Percentiles rank a stretch among this genome's conserved stretches.
phyloP scores from a whole-genome alignment of 2,888 invertebrate species.

The Baccha elongata region DNA sequence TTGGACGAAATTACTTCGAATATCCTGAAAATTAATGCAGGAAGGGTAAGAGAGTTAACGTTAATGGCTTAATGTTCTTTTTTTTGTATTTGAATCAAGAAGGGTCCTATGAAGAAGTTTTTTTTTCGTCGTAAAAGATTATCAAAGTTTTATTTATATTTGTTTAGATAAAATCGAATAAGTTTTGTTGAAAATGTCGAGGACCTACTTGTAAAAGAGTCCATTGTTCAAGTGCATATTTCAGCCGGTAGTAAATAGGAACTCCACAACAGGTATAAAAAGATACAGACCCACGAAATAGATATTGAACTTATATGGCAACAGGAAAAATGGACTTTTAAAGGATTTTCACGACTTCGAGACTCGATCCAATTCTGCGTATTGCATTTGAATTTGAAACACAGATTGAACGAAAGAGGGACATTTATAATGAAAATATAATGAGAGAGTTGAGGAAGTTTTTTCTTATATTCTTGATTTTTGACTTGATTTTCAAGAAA shows the following conservation, averaged over 20 bases:
- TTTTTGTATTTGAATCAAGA: conserved; percentile 1
- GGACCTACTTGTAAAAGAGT: conserved; percentile 4
- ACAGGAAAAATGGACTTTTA: conserved; percentile 21
- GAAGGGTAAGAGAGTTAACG: conserved; percentile 2
- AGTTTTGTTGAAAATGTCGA: conserved; percentile 10
- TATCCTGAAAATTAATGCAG: conserved; percentile 18
- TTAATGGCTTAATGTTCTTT: conserved; percentile 51
- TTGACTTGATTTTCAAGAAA: conserved; percentile 43
- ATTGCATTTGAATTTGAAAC: neutral
- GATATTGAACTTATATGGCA: neutral
- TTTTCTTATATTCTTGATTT: conserved; percentile 53
- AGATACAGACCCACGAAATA: neutral
- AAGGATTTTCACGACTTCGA: conserved; percentile 37
- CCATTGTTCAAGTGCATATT: neutral
- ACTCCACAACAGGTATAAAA: neutral
- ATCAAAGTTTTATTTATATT: conserved; percentile 44
- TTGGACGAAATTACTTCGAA: neutral
- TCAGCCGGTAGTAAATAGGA: no score
- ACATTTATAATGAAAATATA: neutral
- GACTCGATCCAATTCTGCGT: conserved; percentile 41
- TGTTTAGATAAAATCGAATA: conserved; percentile 30
- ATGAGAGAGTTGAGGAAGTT: conserved; percentile 13
- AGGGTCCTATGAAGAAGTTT: neutral
- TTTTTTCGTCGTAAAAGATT: conserved; percentile 4
- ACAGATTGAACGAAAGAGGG: neutral